A percentile compares a stretch with the other conserved stretches of the same genome.
These are phyloP conservation scores for Athene cunicularia DNA, from an alignment of 2,113 vertebrate species.

Conservation along the genomic window DNA sequence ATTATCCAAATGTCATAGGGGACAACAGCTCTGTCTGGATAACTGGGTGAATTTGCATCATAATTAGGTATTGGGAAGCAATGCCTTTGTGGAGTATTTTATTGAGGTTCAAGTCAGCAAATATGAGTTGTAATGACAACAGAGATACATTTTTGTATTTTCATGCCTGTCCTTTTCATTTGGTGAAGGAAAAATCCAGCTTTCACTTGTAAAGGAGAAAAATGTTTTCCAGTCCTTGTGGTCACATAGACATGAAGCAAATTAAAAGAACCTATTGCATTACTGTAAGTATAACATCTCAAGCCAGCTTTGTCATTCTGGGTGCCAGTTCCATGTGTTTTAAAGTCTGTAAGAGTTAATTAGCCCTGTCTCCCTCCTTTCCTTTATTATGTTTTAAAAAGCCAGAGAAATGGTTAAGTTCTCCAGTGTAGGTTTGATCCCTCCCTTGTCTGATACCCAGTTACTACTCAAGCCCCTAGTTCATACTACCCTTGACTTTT, in stretches of 20 bases:
- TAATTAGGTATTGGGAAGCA: background rate
- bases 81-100: background rate
- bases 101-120: background rate
- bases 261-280: background rate
- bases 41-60: conserved; percentile 37
- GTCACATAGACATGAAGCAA: background rate
- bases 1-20: conserved; percentile 14
- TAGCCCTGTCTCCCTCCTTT: background rate
- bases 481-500: background rate
- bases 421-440: background rate
- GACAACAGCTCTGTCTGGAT: background rate
- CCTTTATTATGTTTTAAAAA: background rate
- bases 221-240: background rate
- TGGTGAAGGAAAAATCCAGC: background rate
- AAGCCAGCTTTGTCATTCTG: background rate
- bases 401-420: background rate
- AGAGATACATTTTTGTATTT: background rate
- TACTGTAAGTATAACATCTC: background rate
- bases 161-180: background rate
- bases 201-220: background rate
- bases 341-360: background rate
- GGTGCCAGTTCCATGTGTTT: background rate
- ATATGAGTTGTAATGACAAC: background rate
- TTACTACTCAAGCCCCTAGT: background rate
- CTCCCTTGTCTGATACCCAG: background rate